Conservation (phyloP, 1,140 invertebrate species). For the Drosophila rufa region DNA sequence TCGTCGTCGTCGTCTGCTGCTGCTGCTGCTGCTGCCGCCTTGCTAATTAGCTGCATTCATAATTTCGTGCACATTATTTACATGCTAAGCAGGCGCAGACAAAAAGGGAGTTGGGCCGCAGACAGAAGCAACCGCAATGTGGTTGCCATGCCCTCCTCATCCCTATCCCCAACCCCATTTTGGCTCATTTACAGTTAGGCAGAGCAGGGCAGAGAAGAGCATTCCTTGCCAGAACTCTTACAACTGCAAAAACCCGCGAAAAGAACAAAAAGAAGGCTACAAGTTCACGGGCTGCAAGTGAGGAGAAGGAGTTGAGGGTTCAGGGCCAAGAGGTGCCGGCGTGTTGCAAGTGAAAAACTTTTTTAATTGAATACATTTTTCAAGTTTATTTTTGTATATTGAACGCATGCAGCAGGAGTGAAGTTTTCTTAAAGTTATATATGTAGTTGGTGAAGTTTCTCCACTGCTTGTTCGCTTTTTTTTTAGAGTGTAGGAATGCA, state of each 20-base stretch:
- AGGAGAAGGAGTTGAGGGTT: no score
- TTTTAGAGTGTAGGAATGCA: slow-evolving; percentile 36
- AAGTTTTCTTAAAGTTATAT: slow-evolving; percentile 18
- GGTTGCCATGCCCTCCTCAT: slow-evolving; percentile 36
- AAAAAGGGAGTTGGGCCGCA: slow-evolving; percentile 20
- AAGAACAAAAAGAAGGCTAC: slow-evolving; percentile 29
- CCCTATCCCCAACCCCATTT: slow-evolving; percentile 9
- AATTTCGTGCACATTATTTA: slow-evolving; percentile 82
- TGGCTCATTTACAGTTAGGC: slow-evolving; percentile 76
- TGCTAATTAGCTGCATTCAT: slow-evolving; percentile 83
- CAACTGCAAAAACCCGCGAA: slow-evolving; percentile 58
- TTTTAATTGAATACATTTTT: slow-evolving; percentile 79
- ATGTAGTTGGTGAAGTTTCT: not conserved
- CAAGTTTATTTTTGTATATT: slow-evolving; percentile 68
- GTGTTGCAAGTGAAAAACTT: slow-evolving; percentile 72
- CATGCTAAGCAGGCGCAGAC: slow-evolving; percentile 69
- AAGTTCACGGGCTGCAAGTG: not conserved
- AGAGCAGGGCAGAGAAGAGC: slow-evolving; percentile 10
- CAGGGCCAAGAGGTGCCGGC: slow-evolving; percentile 15
- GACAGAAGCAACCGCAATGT: slow-evolving; percentile 59
- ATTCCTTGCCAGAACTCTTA: slow-evolving; percentile 74
- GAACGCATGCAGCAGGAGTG: slow-evolving; percentile 37
- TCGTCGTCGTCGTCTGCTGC: slow-evolving; percentile 4
- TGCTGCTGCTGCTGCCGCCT: slow-evolving; percentile 7
- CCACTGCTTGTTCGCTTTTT: not conserved